phyloP scores from a whole-genome alignment of 2,888 invertebrate species.

The Chloroclysta siterata region DNA sequence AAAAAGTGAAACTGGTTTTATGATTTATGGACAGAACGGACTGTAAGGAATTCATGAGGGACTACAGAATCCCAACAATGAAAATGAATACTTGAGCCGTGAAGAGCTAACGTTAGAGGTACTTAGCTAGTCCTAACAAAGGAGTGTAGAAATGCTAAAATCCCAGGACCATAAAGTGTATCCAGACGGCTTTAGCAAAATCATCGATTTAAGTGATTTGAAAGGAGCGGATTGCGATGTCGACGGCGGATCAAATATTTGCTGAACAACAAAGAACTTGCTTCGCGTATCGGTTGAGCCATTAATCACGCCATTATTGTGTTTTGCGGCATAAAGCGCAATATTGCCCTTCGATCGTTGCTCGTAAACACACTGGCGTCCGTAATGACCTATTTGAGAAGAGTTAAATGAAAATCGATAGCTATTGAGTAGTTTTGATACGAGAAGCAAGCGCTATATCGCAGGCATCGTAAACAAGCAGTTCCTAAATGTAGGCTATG shows the following conservation, averaged over 20 bases:
- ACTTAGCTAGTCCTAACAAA: slow-evolving; percentile 30
- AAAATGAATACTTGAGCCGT: slow-evolving; percentile 4
- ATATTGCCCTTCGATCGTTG: slow-evolving; percentile 74
- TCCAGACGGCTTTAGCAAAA: slow-evolving; percentile 51
- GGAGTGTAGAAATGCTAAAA: slow-evolving; percentile 38
- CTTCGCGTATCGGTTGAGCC: slow-evolving; percentile 72
- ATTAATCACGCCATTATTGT: slow-evolving; percentile 82
- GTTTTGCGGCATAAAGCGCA: slow-evolving; percentile 73
- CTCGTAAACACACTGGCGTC: slow-evolving; percentile 73
- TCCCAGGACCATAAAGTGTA: slow-evolving; percentile 53
- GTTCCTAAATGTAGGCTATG: too few relatives aligned
- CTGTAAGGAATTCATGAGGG: neutral
- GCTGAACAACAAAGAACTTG: slow-evolving; percentile 78
- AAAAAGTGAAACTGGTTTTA: neutral
- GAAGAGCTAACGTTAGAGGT: slow-evolving; percentile 5
- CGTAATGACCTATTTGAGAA: slow-evolving; percentile 76
- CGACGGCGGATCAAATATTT: slow-evolving; percentile 77
- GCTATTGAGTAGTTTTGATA: slow-evolving; percentile 50
- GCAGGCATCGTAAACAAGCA: neutral
- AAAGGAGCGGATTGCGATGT: slow-evolving; percentile 71
- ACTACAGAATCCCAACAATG: neutral
- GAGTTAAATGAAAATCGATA: slow-evolving; percentile 80
- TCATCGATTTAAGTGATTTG: slow-evolving; percentile 60
- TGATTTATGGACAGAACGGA: neutral
- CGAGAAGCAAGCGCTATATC: slow-evolving; percentile 38